phyloP scores from a whole-genome alignment of 1,140 invertebrate genomes.

The Drosophila rufa region DNA sequence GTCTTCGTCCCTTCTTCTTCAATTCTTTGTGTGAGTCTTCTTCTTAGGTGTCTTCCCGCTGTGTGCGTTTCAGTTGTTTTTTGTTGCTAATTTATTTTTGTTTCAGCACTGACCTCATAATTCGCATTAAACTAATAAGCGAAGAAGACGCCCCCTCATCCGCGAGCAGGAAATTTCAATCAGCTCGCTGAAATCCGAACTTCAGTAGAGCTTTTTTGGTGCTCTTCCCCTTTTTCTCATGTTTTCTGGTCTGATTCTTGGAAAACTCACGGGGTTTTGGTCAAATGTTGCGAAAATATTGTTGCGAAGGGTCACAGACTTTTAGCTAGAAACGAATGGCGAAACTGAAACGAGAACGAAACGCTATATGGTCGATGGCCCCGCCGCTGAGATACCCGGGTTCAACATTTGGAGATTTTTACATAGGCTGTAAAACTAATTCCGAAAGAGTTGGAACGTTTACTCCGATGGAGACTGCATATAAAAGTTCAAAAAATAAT shows the following conservation, averaged over 20 bases:
- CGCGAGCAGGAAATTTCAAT: constrained; percentile 72
- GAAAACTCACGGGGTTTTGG: constrained; percentile 23
- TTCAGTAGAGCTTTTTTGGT: constrained; percentile 13
- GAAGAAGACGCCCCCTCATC: constrained; percentile 37
- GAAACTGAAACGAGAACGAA: constrained; percentile 21
- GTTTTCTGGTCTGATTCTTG: constrained; percentile 25
- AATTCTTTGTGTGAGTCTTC: constrained; percentile 9
- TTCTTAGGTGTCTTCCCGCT: constrained; percentile 29
- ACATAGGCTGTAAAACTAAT: not conserved
- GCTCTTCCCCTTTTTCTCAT: constrained; percentile 17
- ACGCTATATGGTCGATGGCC: not conserved
- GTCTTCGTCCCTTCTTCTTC: constrained; percentile 4
- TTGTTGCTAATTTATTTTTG: constrained; percentile 2
- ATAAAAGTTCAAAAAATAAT: too few relatives aligned
- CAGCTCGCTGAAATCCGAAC: constrained; percentile 50
- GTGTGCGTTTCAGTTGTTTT: not conserved
- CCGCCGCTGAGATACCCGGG: not conserved
- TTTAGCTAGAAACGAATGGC: constrained; percentile 31
- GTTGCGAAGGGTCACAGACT: constrained; percentile 25
- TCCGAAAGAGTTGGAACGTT: not conserved
- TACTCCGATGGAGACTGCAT: too few relatives aligned
- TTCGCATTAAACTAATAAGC: constrained; percentile 64
- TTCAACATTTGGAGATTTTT: not conserved
- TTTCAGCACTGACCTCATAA: constrained; percentile 67
- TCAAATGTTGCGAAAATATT: constrained; percentile 42